Conservation (phyloP, 2,797 vertebrate species). For the Spondyliosoma cantharus region DNA sequence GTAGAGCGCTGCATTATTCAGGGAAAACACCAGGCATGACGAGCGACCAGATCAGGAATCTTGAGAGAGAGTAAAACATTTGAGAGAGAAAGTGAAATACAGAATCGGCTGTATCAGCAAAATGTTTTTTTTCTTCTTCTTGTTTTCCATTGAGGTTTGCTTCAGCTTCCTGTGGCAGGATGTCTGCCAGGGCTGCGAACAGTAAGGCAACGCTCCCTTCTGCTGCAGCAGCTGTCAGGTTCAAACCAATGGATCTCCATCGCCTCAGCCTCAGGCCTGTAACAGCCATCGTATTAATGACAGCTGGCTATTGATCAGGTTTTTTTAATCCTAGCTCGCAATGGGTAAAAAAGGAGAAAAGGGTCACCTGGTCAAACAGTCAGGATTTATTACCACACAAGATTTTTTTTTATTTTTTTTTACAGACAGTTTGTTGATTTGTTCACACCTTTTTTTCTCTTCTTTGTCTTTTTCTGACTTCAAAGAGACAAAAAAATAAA, state of each 20-base stretch:
- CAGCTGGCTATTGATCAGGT: conserved; percentile 46
- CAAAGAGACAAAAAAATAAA: neutral
- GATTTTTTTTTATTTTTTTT: conserved; percentile 4
- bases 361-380: conserved; percentile 9
- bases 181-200: conserved; percentile 50
- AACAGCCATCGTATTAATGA: conserved; percentile 24
- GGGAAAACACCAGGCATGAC: neutral
- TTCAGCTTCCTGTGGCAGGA: conserved; percentile 77
- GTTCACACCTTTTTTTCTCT: neutral
- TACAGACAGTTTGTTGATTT: neutral
- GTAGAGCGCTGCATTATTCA: conserved; percentile 13
- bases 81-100: conserved; percentile 13
- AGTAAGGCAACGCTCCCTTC: conserved; percentile 35
- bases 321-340: conserved; percentile 12
- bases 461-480: neutral
- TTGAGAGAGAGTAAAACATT: neutral
- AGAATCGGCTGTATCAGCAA: conserved; percentile 25
- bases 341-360: neutral
- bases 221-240: conserved; percentile 40
- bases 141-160: conserved; percentile 69
- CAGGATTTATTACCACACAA: conserved; percentile 20
- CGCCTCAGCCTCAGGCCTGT: conserved; percentile 6
- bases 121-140: conserved; percentile 15
- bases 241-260: conserved; percentile 36
- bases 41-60: neutral